These are phyloP conservation scores for Cheilosia soror DNA, from an alignment of 2,888 invertebrate genomes.

Conservation along the genomic window DNA sequence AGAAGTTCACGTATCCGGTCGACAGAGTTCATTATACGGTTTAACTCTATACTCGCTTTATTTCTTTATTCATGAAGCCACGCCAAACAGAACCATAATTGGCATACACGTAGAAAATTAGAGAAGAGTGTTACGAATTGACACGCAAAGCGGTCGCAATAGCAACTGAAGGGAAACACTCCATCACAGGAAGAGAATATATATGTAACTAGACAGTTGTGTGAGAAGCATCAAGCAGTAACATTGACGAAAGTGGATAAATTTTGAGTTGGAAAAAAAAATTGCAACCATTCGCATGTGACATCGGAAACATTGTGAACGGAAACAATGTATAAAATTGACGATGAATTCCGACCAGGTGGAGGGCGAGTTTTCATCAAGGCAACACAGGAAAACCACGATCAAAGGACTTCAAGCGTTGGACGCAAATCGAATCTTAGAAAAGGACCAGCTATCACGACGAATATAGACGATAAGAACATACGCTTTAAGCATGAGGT, in stretches of 20 bases:
- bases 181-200: slow-evolving; percentile 8
- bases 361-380: slow-evolving; percentile 79
- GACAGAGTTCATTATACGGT: slow-evolving; percentile 59
- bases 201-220: neutral
- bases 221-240: slow-evolving; percentile 4
- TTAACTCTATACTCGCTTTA: slow-evolving; percentile 44
- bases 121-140: slow-evolving; percentile 54
- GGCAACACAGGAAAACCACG: slow-evolving; percentile 78
- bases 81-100: slow-evolving; percentile 65
- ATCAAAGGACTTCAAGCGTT: slow-evolving; percentile 40
- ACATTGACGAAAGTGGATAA: slow-evolving; percentile 13
- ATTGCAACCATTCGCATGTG: slow-evolving; percentile 3
- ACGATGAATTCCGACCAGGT: slow-evolving; percentile 79
- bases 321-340: slow-evolving; percentile 79
- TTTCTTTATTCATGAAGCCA: slow-evolving; percentile 67
- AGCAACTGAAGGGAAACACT: slow-evolving; percentile 7
- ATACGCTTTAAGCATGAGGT: slow-evolving; percentile 84
- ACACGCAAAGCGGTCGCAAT: slow-evolving; percentile 45
- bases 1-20: slow-evolving; percentile 67
- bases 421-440: slow-evolving; percentile 38
- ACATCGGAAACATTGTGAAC: neutral
- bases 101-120: slow-evolving; percentile 55
- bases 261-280: slow-evolving; percentile 1
- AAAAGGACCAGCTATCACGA: slow-evolving; percentile 86
- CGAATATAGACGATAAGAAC: slow-evolving; percentile 84